Conservation (phyloP, 1,140 invertebrate genomes). For the Drosophila trapezifrons region DNA sequence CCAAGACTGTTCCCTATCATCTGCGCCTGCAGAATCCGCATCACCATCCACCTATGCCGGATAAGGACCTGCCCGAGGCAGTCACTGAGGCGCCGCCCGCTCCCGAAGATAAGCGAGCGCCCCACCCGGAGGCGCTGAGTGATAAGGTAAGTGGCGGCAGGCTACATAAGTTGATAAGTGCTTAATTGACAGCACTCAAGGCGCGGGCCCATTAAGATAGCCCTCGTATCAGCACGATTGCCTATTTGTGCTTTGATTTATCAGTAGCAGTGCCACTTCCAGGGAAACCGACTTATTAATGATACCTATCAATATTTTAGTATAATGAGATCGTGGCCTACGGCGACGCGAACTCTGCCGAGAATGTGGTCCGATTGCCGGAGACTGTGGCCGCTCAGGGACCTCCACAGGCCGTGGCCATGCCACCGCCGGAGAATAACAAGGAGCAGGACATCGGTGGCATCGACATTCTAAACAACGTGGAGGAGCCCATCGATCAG, state of each 20-base stretch:
- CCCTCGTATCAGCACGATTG: slow-evolving; percentile 16
- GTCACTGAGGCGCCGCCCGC: slow-evolving; percentile 19
- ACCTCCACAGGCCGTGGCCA: slow-evolving; percentile 13
- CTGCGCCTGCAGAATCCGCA: slow-evolving; percentile 48
- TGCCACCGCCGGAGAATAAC: slow-evolving; percentile 15
- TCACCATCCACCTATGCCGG: slow-evolving; percentile 46
- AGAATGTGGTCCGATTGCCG: slow-evolving; percentile 59
- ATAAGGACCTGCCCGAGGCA: slow-evolving; percentile 17
- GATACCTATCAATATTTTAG: slow-evolving; percentile 34
- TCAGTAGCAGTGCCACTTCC: slow-evolving; percentile 4
- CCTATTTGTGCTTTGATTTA: slow-evolving; percentile 27
- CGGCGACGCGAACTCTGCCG: slow-evolving; percentile 49
- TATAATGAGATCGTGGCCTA: slow-evolving; percentile 42
- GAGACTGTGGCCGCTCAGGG: slow-evolving; percentile 38
- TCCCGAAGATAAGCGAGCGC: slow-evolving; percentile 20
- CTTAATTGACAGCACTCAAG: not conserved
- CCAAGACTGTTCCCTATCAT: slow-evolving; percentile 51
- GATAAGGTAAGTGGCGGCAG: slow-evolving; percentile 55
- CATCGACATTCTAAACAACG: slow-evolving; percentile 64
- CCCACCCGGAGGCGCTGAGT: slow-evolving; percentile 13
- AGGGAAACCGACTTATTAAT: not conserved
- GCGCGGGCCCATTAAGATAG: slow-evolving; percentile 19
- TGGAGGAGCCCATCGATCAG: slow-evolving; percentile 51
- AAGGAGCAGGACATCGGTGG: slow-evolving; percentile 29
- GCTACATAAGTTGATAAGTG: slow-evolving; percentile 21